Conservation (phyloP, 2,113 vertebrate species). For the mouse (Mus musculus) region GRCm39 chr4:135229001-135229500, state of each 20-base stretch:
- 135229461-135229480: background rate
- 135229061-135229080: background rate
- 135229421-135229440: background rate
- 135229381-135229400: background rate
- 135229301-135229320: no score
- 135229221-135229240: background rate
- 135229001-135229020: background rate
- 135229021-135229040: background rate
- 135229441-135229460: background rate
- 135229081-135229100: background rate
- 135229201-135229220: background rate
- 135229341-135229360: background rate
- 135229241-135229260: background rate
- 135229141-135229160: background rate
- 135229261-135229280: background rate
- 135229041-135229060: background rate
- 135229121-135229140: background rate
- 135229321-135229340: background rate
- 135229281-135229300: background rate
- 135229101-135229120: background rate
- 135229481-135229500: background rate
- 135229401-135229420: background rate
- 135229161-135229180: background rate
- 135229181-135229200: background rate
- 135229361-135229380: background rate